A percentile compares a stretch with the other conserved stretches of the same genome.
Evolutionary conservation across 2,113 vertebrate genomes (phyloP).

Genomic region (Alethe diademata): DNA sequence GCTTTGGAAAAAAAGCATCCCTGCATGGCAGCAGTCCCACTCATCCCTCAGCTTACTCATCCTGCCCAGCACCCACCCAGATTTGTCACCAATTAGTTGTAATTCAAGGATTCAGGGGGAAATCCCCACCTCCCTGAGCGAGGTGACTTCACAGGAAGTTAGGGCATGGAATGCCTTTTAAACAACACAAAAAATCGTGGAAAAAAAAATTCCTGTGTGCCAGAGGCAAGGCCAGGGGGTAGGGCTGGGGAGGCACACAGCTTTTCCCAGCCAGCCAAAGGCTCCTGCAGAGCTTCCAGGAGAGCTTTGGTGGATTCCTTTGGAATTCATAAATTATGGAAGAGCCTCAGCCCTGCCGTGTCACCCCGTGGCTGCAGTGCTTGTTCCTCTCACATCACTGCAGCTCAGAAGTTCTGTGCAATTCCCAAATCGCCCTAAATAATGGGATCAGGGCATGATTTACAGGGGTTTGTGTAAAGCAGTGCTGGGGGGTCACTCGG

Average conservation of each 20-base stretch:
- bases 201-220: neutral
- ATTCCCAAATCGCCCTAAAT: accelerated
- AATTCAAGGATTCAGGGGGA: neutral
- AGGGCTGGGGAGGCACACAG: neutral
- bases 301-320: neutral
- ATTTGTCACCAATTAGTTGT: neutral
- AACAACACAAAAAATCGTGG: neutral
- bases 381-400: accelerated
- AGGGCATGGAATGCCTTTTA: neutral
- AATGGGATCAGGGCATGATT: accelerated
- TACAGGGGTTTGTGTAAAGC: accelerated
- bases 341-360: neutral
- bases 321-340: neutral
- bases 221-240: neutral
- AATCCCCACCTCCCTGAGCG: neutral
- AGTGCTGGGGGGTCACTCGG: accelerated
- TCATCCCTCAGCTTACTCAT: neutral
- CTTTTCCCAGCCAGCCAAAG: neutral
- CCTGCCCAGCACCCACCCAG: neutral
- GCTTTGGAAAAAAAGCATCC: neutral
- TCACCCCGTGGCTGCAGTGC: neutral
- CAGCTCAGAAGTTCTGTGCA: neutral
- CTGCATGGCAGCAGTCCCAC: neutral
- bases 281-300: neutral
- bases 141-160: constrained; percentile 30